Percentiles rank a stretch among this genome's conserved stretches.
Conservation (phyloP, 2,113 vertebrate species). For the Tragelaphus imberbis region DNA sequence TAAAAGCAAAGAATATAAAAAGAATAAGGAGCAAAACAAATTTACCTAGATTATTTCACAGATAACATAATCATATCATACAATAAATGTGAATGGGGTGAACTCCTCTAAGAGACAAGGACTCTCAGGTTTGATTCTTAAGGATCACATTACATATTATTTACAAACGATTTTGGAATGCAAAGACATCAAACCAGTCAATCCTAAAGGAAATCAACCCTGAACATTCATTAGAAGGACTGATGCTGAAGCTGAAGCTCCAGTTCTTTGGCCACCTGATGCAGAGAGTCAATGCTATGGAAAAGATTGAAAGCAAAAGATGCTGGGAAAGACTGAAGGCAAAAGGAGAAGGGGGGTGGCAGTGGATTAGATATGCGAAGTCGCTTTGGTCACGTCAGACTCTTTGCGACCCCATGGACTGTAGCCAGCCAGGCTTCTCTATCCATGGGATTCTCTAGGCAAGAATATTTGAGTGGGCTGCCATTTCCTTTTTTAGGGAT, state of each 20-base stretch:
- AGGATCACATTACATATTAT: not conserved
- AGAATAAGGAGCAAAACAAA: not conserved
- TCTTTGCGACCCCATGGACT: not conserved
- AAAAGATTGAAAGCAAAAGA: not conserved
- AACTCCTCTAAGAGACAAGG: not conserved
- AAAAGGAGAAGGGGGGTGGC: not conserved
- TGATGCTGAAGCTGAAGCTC: not conserved
- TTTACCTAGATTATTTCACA: not conserved
- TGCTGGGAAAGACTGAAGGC: not conserved
- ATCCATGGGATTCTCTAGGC: not conserved
- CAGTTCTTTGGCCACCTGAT: not conserved
- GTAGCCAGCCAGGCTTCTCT: not conserved
- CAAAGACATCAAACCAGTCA: not conserved
- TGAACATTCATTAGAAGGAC: not conserved
- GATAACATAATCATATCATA: not conserved
- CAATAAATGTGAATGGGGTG: not conserved
- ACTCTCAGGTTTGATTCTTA: not conserved
- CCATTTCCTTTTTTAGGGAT: not conserved
- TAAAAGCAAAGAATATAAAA: not conserved
- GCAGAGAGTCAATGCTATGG: not conserved
- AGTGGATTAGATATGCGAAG: not conserved
- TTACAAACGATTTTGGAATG: not conserved
- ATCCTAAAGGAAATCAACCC: not conserved
- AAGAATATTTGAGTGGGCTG: not conserved
- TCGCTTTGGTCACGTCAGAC: not conserved